These are phyloP conservation scores for Xenentodon cancila DNA, from an alignment of 2,797 vertebrate species.

Conservation along the genomic window DNA sequence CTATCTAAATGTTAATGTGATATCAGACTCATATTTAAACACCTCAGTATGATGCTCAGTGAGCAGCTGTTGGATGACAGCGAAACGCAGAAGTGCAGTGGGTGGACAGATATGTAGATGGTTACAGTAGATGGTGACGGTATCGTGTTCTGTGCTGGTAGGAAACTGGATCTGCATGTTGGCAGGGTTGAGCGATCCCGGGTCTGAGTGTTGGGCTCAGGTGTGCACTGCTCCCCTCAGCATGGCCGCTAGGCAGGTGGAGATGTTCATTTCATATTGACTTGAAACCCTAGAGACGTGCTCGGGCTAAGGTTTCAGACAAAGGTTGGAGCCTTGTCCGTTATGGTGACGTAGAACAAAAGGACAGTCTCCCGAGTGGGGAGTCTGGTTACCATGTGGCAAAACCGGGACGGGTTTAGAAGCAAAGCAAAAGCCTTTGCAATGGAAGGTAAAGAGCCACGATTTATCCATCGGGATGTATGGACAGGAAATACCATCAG, in stretches of 20 bases:
- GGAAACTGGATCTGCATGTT: conserved; percentile 73
- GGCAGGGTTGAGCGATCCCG: conserved; percentile 69
- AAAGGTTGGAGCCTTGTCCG: conserved; percentile 73
- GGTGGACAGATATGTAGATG: conserved; percentile 47
- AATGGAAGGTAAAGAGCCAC: conserved; percentile 37
- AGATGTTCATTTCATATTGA: conserved; percentile 65
- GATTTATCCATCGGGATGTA: conserved; percentile 8
- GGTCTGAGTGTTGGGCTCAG: conserved; percentile 70
- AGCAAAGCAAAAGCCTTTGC: conserved; percentile 37
- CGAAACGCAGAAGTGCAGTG: conserved; percentile 46
- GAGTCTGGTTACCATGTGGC: conserved; percentile 64
- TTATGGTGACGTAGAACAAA: conserved; percentile 76
- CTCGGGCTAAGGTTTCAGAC: conserved; percentile 71
- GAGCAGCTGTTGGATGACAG: conserved; percentile 39
- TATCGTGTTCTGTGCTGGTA: conserved; percentile 66
- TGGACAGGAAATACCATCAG: conserved; percentile 14
- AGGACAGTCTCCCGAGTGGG: conserved; percentile 57
- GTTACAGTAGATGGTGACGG: conserved; percentile 38
- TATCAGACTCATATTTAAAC: conserved; percentile 26
- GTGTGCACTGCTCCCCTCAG: conserved; percentile 63
- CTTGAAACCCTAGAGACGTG: conserved; percentile 76
- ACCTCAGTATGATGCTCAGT: conserved; percentile 16
- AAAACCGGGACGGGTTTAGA: conserved; percentile 58
- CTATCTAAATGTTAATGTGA: conserved; percentile 27
- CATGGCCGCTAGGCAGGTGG: conserved; percentile 57